These are phyloP conservation scores for Bimastos eiseni DNA, from an alignment of 2,888 invertebrate species.

Conservation along the genomic window DNA sequence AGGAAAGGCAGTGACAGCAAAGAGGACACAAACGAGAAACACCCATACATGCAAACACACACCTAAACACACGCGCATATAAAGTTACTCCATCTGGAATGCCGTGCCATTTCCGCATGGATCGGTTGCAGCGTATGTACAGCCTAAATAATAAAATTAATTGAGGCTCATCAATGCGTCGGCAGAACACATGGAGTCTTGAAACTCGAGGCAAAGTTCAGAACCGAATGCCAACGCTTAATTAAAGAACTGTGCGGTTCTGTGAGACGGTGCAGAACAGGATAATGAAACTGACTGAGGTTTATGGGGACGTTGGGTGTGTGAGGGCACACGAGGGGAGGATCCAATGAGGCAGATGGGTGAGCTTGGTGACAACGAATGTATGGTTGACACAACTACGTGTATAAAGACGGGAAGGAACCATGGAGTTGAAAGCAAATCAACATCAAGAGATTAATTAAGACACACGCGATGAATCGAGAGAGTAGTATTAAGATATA, in stretches of 20 bases:
- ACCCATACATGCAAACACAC: too few relatives aligned
- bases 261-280: background rate
- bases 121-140: background rate
- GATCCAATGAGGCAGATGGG: too few relatives aligned
- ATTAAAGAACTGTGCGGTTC: background rate
- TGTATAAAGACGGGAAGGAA: background rate
- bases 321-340: too few relatives aligned
- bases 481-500: background rate
- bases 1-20: background rate
- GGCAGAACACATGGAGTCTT: background rate
- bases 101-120: background rate
- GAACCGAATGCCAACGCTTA: background rate
- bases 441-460: background rate
- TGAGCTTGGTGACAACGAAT: background rate
- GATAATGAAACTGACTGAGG: background rate
- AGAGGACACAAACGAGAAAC: background rate
- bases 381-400: background rate
- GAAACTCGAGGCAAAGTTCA: background rate
- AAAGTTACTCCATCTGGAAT: background rate
- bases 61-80: background rate
- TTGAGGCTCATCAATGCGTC: background rate
- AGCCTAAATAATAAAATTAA: conserved; percentile 3
- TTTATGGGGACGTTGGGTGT: background rate
- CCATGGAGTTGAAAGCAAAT: background rate
- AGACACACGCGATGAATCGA: background rate